phyloP scores from a whole-genome alignment of 2,888 invertebrate species.

The Ernsta delagoae region DNA sequence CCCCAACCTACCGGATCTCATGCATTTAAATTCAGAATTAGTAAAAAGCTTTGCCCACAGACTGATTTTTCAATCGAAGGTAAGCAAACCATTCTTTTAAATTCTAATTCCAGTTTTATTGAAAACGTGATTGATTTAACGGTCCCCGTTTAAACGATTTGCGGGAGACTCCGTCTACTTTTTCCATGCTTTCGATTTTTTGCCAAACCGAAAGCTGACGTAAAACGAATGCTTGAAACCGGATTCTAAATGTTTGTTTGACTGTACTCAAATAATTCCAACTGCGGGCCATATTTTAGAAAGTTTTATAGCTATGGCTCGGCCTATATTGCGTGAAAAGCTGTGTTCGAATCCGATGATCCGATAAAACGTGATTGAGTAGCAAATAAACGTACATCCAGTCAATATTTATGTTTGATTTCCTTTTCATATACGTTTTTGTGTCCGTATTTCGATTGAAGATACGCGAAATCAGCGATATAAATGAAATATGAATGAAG shows the following conservation, averaged over 20 bases:
- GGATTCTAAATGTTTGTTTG: slow-evolving; percentile 43
- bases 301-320: slow-evolving; percentile 43
- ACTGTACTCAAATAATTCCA: slow-evolving; percentile 42
- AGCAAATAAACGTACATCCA: slow-evolving; percentile 40
- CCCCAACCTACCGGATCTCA: slow-evolving; percentile 82
- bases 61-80: slow-evolving; percentile 69
- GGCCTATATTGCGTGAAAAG: slow-evolving; percentile 43
- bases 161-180: slow-evolving; percentile 24
- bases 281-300: slow-evolving; percentile 44
- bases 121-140: slow-evolving; percentile 78
- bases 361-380: slow-evolving; percentile 42
- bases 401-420: slow-evolving; percentile 40
- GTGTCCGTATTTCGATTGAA: slow-evolving; percentile 35
- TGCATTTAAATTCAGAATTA: slow-evolving; percentile 85
- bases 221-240: slow-evolving; percentile 21
- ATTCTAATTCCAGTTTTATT: slow-evolving; percentile 70
- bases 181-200: slow-evolving; percentile 20
- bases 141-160: slow-evolving; percentile 50
- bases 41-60: slow-evolving; percentile 73
- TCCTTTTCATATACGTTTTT: slow-evolving; percentile 36
- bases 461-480: slow-evolving; percentile 33
- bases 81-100: slow-evolving; percentile 67
- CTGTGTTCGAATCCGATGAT: slow-evolving; percentile 43
- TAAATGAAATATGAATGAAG: slow-evolving; percentile 37
- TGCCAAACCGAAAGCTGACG: slow-evolving; percentile 21